Percentiles rank a stretch among this genome's conserved stretches.
These are phyloP conservation scores for Euborellia annulipes DNA, from an alignment of 1,140 invertebrate genomes.

Conservation along the genomic window DNA sequence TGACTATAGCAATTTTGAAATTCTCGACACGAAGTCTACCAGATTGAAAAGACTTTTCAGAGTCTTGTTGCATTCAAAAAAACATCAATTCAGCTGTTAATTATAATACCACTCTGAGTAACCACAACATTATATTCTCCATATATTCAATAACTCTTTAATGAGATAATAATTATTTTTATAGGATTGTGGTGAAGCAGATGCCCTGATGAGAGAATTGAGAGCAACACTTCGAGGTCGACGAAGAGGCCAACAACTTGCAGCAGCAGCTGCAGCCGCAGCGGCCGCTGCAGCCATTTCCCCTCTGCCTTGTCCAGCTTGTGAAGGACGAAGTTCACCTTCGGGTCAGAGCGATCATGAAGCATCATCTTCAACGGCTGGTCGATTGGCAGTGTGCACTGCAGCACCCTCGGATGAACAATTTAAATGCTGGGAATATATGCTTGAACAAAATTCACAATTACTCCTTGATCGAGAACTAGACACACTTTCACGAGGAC, in stretches of 20 bases:
- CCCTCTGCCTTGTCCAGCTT: no score
- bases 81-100: no score
- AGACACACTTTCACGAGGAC: constrained; percentile 54
- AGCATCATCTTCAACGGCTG: not conserved
- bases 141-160: no score
- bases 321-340: constrained; percentile 40
- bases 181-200: not conserved
- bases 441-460: constrained; percentile 81
- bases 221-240: constrained; percentile 45
- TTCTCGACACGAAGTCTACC: no score
- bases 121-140: no score
- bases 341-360: constrained; percentile 65
- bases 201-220: constrained; percentile 49
- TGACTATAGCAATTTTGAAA: no score
- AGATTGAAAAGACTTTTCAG: no score
- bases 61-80: no score
- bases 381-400: not conserved
- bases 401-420: constrained; percentile 52
- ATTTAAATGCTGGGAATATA: constrained; percentile 84
- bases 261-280: constrained; percentile 1
- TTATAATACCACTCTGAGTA: no score
- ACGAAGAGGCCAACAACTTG: constrained; percentile 17
- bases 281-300: not conserved
- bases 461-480: constrained; percentile 74
- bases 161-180: no score